Percentiles rank a stretch among this genome's conserved stretches.
Conservation (phyloP, 2,113 vertebrate species). For the Lynx canadensis region DNA sequence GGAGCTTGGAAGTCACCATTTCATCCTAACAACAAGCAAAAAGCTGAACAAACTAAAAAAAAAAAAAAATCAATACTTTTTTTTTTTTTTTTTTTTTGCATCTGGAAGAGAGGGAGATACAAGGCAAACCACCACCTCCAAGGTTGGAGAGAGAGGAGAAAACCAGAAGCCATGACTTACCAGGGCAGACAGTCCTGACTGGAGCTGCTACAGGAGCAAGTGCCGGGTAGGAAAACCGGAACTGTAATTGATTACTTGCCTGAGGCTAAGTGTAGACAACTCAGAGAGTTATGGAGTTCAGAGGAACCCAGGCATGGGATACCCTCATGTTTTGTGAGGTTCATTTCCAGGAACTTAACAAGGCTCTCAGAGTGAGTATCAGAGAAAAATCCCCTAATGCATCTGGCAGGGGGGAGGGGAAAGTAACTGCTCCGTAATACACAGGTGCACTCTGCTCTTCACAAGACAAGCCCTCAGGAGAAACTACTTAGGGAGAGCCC, state of each 20-base stretch:
- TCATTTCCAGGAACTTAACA: background rate
- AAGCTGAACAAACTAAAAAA: background rate
- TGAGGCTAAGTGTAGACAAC: background rate
- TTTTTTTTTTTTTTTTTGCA: background rate
- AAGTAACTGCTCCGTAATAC: background rate
- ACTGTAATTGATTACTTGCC: too few relatives aligned
- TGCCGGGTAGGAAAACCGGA: rapidly evolving
- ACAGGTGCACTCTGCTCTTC: background rate
- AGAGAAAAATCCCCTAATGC: background rate
- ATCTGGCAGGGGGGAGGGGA: background rate
- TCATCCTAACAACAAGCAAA: background rate
- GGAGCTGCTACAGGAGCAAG: background rate
- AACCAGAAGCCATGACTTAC: background rate
- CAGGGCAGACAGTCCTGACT: rapidly evolving
- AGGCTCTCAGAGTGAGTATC: background rate
- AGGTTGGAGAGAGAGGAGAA: background rate
- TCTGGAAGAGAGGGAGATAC: background rate
- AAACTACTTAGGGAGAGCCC: background rate
- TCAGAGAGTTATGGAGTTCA: background rate
- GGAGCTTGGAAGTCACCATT: background rate
- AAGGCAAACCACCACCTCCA: background rate
- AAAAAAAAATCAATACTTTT: background rate
- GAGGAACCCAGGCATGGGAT: background rate
- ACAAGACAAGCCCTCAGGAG: background rate
- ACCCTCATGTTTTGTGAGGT: background rate